A percentile compares a stretch with the other conserved stretches of the same genome.
phyloP scores from a whole-genome alignment of 2,888 invertebrate species.

The Erebia ligea region DNA sequence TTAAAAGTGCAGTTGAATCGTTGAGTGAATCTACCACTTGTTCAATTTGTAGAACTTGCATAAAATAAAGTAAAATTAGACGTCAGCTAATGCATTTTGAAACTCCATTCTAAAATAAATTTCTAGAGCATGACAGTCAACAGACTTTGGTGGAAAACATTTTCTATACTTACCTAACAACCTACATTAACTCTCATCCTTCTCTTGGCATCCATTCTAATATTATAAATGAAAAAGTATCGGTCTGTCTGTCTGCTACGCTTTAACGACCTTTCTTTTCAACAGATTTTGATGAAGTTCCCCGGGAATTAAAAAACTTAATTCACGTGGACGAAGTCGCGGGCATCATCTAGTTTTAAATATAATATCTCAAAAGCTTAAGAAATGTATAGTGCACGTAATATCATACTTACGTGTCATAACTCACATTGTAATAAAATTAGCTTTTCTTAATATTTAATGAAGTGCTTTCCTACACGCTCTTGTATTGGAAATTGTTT shows the following conservation, averaged over 20 bases:
- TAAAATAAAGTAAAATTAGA: neutral
- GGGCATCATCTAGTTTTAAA: neutral
- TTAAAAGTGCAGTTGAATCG: too few species aligned
- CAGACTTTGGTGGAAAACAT: conserved; percentile 7
- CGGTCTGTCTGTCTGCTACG: too few species aligned
- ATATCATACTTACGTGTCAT: conserved; percentile 3
- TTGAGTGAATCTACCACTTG: too few species aligned
- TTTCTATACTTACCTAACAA: neutral
- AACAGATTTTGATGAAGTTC: too few species aligned
- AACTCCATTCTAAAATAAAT: neutral
- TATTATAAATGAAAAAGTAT: too few species aligned
- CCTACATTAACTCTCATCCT: neutral
- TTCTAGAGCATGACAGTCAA: neutral
- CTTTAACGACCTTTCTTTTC: too few species aligned
- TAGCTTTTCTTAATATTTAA: neutral
- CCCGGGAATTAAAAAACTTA: too few species aligned
- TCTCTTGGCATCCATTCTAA: neutral
- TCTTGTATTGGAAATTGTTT: neutral
- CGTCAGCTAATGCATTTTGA: neutral
- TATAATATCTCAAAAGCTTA: conserved; percentile 5
- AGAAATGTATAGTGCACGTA: neutral
- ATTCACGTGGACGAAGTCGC: too few species aligned
- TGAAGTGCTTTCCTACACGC: neutral
- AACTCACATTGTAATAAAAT: neutral
- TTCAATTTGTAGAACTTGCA: neutral